Percentiles rank a stretch among this genome's conserved stretches.
Conservation (phyloP, 1,140 invertebrate species). For the Probaryconus sp. region DNA sequence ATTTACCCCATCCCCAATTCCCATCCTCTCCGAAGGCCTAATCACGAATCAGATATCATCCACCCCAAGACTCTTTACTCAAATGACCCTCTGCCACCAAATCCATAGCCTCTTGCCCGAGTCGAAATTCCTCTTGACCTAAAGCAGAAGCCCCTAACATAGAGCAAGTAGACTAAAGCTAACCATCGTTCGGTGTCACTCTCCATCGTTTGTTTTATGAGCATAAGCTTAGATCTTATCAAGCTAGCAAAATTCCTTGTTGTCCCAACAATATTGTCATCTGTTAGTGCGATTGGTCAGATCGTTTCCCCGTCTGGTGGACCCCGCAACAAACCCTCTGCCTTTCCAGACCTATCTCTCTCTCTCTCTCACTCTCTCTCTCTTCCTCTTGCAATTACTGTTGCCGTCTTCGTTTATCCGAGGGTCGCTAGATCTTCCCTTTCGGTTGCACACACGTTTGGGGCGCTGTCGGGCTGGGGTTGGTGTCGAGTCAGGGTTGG, state of each 20-base stretch:
- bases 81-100: too few species aligned
- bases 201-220: conserved; percentile 20
- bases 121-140: too few species aligned
- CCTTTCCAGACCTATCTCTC: too few species aligned
- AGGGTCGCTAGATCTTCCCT: background rate
- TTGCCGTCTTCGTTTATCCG: conserved; percentile 3
- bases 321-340: background rate
- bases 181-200: too few species aligned
- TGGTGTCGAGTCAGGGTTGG: conserved; percentile 63
- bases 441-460: conserved; percentile 10
- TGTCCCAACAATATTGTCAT: conserved; percentile 45
- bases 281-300: conserved; percentile 38
- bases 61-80: too few species aligned
- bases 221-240: conserved; percentile 34
- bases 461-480: conserved; percentile 66
- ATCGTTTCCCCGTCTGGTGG: conserved; percentile 32
- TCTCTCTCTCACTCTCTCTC: too few species aligned
- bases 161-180: too few species aligned
- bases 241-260: conserved; percentile 27
- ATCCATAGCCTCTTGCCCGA: too few species aligned
- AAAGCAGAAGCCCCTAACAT: too few species aligned
- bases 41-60: too few species aligned
- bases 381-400: conserved; percentile 26
- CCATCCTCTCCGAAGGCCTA: too few species aligned
- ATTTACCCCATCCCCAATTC: too few species aligned